Conservation (phyloP, 2,797 vertebrate species). For the Epinephelus coioides region DNA sequence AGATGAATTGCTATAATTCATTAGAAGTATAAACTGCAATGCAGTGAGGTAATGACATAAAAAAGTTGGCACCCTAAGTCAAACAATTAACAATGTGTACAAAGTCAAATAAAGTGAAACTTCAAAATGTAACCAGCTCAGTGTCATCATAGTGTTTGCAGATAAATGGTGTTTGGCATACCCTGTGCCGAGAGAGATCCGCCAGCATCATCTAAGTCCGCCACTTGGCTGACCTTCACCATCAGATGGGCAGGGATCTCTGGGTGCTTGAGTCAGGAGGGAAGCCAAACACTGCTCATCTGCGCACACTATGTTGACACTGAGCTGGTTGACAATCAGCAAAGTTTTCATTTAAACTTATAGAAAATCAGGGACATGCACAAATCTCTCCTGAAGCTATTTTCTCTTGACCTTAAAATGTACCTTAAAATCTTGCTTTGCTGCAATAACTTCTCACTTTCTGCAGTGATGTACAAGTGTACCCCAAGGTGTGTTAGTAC, state of each 20-base stretch:
- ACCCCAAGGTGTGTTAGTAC: background rate
- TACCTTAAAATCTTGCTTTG: slow-evolving; percentile 9
- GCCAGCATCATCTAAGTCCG: too few relatives aligned
- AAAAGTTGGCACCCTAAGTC: background rate
- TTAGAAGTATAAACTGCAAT: background rate
- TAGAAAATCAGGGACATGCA: background rate
- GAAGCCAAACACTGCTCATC: too few relatives aligned
- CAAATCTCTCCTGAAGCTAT: background rate
- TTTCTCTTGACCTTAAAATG: background rate
- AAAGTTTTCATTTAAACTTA: background rate
- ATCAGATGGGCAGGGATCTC: too few relatives aligned
- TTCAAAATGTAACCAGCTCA: too few relatives aligned
- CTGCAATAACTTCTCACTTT: slow-evolving; percentile 22
- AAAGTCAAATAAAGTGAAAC: background rate
- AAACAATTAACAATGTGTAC: background rate
- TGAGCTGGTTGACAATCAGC: too few relatives aligned
- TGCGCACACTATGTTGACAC: too few relatives aligned
- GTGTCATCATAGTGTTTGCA: too few relatives aligned
- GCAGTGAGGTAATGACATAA: background rate
- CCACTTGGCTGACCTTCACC: too few relatives aligned
- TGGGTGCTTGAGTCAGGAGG: too few relatives aligned
- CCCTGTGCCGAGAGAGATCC: too few relatives aligned
- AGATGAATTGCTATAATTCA: slow-evolving; percentile 1
- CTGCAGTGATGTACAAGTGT: slow-evolving; percentile 14
- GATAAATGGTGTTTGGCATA: too few relatives aligned